Evolutionary conservation across 2,113 vertebrate genomes (phyloP).

Genomic region (Empidonax traillii): DNA sequence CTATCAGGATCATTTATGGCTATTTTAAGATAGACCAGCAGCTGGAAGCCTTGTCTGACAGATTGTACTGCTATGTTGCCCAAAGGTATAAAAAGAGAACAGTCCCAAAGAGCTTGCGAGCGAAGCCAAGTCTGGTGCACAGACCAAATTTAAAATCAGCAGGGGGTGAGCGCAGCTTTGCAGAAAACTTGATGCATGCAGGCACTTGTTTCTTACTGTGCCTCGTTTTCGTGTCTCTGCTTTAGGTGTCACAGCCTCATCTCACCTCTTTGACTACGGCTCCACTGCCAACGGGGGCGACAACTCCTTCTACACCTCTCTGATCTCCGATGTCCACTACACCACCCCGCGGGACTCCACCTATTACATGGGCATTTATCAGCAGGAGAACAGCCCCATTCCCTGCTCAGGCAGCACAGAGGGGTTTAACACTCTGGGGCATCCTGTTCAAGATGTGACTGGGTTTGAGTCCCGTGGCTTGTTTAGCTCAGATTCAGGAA

Average conservation of each 20-base stretch:
- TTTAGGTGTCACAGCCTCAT: constrained; percentile 75
- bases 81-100: background rate
- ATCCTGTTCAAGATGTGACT: constrained; percentile 75
- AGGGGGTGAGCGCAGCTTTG: background rate
- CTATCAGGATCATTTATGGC: background rate
- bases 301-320: constrained; percentile 88
- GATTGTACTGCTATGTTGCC: background rate
- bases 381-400: constrained; percentile 69
- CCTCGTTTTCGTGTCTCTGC: constrained; percentile 31
- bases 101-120: background rate
- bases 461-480: constrained; percentile 77
- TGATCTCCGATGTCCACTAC: constrained; percentile 84
- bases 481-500: constrained; percentile 86
- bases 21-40: background rate
- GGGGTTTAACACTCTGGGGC: constrained; percentile 47
- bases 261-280: constrained; percentile 32
- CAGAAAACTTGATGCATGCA: background rate
- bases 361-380: constrained; percentile 84
- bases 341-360: constrained; percentile 76
- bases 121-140: background rate
- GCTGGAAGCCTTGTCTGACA: background rate
- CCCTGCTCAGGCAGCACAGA: constrained; percentile 64
- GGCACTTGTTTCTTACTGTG: background rate
- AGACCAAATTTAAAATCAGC: background rate
- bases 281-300: constrained; percentile 76